phyloP scores from a whole-genome alignment of 2,888 invertebrate genomes.

The Andrena marginata region DNA sequence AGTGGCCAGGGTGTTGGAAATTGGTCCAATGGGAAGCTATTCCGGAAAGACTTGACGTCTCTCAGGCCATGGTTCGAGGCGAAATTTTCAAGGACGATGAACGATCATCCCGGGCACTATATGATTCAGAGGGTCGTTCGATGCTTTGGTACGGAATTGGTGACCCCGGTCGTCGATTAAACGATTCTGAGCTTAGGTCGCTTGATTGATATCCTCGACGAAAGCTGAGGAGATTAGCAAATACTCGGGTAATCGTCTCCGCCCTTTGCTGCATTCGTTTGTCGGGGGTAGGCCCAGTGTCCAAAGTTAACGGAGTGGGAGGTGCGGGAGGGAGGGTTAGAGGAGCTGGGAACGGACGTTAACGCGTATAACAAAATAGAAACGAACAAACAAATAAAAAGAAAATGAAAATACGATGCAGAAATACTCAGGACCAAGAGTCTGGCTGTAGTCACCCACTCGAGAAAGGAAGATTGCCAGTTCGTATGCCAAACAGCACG shows the following conservation, averaged over 20 bases:
- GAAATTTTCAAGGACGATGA: background rate
- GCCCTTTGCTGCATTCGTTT: slow-evolving; percentile 55
- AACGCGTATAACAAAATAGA: slow-evolving; percentile 55
- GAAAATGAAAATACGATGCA: slow-evolving; percentile 72
- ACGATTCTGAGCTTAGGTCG: background rate
- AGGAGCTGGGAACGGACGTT: slow-evolving; percentile 40
- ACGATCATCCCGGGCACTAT: background rate
- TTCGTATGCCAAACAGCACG: slow-evolving; percentile 15
- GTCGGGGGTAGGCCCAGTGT: slow-evolving; percentile 58
- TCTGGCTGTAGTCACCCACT: slow-evolving; percentile 83
- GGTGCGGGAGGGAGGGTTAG: background rate
- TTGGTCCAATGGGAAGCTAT: background rate
- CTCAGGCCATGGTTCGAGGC: background rate
- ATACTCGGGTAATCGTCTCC: slow-evolving; percentile 30
- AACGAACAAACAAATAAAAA: slow-evolving; percentile 18
- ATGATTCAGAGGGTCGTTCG: background rate
- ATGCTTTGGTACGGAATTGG: background rate
- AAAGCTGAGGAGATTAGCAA: slow-evolving; percentile 2
- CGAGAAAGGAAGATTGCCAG: slow-evolving; percentile 66
- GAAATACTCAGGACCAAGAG: slow-evolving; percentile 85
- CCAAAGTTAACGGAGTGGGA: slow-evolving; percentile 51
- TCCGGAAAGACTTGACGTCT: background rate
- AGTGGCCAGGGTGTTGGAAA: background rate
- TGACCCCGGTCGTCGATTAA: background rate
- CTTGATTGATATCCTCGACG: background rate